Conservation (phyloP, 2,113 vertebrate species). For the Raja brachyura region DNA sequence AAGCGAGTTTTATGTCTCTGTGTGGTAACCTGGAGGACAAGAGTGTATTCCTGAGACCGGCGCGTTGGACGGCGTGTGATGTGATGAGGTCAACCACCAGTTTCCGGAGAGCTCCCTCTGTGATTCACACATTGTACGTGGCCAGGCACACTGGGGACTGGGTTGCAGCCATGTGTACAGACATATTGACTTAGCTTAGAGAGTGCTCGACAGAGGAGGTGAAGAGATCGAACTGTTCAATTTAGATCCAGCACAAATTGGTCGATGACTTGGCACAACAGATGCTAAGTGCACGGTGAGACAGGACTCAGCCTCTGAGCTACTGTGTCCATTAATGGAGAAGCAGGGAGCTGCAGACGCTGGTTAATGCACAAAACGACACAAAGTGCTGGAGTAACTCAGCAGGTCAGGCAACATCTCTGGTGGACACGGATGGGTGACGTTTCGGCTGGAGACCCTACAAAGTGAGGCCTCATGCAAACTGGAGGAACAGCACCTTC, state of each 20-base stretch:
- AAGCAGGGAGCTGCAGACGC: too few species aligned
- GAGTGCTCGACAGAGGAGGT: neutral
- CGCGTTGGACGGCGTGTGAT: neutral
- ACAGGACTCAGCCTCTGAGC: neutral
- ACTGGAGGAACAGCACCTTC: too few species aligned
- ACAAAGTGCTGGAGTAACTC: too few species aligned
- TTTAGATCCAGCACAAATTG: neutral
- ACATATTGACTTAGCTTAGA: neutral
- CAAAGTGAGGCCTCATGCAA: too few species aligned
- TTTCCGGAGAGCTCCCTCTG: neutral
- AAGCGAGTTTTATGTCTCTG: neutral
- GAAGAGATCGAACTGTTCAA: neutral
- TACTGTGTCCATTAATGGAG: neutral
- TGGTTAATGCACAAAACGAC: too few species aligned
- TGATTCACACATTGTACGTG: neutral
- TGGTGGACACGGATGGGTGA: too few species aligned
- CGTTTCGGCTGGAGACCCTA: too few species aligned
- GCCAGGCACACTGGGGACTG: neutral
- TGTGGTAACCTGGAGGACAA: neutral
- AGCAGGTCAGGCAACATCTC: too few species aligned
- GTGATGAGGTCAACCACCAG: neutral
- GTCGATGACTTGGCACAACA: neutral
- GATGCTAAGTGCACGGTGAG: neutral
- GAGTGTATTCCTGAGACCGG: neutral
- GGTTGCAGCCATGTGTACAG: neutral